Evolutionary conservation across 1,140 invertebrate species (phyloP).

Genomic region (Epicauta chinensis): DNA sequence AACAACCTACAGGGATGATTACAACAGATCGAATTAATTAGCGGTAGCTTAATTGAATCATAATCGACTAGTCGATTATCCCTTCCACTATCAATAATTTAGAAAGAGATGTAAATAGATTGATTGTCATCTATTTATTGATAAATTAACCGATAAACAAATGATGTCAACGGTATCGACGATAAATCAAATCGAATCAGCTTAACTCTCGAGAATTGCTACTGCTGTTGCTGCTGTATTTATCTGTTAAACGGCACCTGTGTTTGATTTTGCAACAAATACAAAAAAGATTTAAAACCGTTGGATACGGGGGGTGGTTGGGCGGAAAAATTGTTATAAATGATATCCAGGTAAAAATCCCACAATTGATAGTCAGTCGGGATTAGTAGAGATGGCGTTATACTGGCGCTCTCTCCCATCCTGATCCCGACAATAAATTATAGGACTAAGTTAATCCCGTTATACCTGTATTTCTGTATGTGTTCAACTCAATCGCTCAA

Average conservation of each 20-base stretch:
- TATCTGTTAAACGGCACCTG: constrained; percentile 29
- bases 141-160: constrained; percentile 21
- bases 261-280: constrained; percentile 32
- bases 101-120: no score
- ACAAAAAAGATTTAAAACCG: constrained; percentile 26
- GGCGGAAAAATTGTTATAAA: constrained; percentile 33
- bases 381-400: constrained; percentile 34
- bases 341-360: constrained; percentile 39
- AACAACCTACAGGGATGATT: no score
- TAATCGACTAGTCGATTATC: no score
- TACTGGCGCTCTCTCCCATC: constrained; percentile 14
- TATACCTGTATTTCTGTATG: no score
- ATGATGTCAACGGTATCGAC: constrained; percentile 20
- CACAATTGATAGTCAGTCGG: constrained; percentile 41
- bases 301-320: no score
- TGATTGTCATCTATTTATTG: not conserved
- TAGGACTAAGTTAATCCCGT: constrained; percentile 41
- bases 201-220: constrained; percentile 19
- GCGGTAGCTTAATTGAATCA: no score
- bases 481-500: no score
- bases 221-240: constrained; percentile 9
- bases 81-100: no score
- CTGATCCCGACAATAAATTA: constrained; percentile 41
- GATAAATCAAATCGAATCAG: constrained; percentile 34
- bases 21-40: no score